phyloP scores from a whole-genome alignment of 1,140 invertebrate species.

The Melitaea cinxia region DNA sequence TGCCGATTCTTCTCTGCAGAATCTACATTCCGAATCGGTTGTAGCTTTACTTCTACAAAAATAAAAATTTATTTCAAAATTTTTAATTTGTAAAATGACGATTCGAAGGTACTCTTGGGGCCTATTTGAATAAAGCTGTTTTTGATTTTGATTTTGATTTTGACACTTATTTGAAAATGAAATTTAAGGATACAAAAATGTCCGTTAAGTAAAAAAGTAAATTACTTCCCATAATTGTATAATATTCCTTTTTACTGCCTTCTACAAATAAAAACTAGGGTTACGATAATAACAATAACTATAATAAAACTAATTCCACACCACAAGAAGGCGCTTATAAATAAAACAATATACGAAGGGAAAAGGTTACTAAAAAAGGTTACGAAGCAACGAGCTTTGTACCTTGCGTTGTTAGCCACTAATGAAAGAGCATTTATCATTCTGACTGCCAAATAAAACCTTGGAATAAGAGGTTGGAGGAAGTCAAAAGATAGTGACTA shows the following conservation, averaged over 20 bases:
- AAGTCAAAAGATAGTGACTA: background rate
- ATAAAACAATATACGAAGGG: conserved; percentile 20
- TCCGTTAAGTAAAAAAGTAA: too few relatives aligned
- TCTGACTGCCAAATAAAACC: conserved; percentile 62
- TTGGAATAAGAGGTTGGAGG: conserved; percentile 33
- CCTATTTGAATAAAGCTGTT: too few relatives aligned
- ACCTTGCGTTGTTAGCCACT: conserved; percentile 51
- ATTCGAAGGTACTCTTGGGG: too few relatives aligned
- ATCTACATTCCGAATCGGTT: too few relatives aligned
- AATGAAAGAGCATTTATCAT: conserved; percentile 65
- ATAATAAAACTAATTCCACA: background rate
- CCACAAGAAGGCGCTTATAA: background rate
- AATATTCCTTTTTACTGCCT: background rate
- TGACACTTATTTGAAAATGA: too few relatives aligned
- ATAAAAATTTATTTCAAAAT: too few relatives aligned
- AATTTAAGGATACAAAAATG: too few relatives aligned
- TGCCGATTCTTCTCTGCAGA: too few relatives aligned
- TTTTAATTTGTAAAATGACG: too few relatives aligned
- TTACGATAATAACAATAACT: background rate
- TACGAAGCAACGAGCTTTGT: conserved; percentile 41
- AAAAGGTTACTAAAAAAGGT: conserved; percentile 46
- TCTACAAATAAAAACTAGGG: background rate
- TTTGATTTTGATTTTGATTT: too few relatives aligned
- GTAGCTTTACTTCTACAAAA: too few relatives aligned
- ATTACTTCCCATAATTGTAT: too few relatives aligned